Conservation (phyloP, 2,113 vertebrate species). For the Calypte anna region DNA sequence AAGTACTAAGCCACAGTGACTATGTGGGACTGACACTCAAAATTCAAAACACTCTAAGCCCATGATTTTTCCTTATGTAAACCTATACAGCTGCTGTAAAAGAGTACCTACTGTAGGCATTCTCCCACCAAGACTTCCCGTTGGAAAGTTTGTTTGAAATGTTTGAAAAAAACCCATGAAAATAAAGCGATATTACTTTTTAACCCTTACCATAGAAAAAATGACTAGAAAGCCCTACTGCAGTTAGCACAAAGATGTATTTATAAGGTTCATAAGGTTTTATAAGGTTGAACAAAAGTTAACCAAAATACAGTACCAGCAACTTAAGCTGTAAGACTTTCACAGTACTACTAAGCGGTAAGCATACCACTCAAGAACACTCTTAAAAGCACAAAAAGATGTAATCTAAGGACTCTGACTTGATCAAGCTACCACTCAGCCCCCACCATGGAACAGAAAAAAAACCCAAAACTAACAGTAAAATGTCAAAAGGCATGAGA, state of each 20-base stretch:
- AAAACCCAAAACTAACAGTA: not conserved
- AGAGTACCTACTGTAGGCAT: not conserved
- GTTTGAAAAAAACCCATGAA: not conserved
- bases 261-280: not conserved
- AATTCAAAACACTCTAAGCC: not conserved
- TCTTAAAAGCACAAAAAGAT: not conserved
- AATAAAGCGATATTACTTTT: not conserved
- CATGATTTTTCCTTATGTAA: not conserved
- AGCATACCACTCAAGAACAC: not conserved
- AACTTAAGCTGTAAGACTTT: not conserved
- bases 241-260: not conserved
- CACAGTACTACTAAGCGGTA: not conserved
- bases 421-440: not conserved
- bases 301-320: not conserved
- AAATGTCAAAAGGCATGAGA: not conserved
- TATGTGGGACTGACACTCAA: not conserved
- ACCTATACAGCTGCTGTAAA: not conserved
- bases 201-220: not conserved
- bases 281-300: not conserved
- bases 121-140: not conserved
- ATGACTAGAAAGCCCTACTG: not conserved
- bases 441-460: rapidly evolving
- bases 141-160: not conserved
- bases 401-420: not conserved
- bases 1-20: not conserved